Evolutionary conservation across 2,888 invertebrate genomes (phyloP), one percentile per base, ranked within the genome.

Genomic region (Galeopsomyia nigrocyanea): DNA sequence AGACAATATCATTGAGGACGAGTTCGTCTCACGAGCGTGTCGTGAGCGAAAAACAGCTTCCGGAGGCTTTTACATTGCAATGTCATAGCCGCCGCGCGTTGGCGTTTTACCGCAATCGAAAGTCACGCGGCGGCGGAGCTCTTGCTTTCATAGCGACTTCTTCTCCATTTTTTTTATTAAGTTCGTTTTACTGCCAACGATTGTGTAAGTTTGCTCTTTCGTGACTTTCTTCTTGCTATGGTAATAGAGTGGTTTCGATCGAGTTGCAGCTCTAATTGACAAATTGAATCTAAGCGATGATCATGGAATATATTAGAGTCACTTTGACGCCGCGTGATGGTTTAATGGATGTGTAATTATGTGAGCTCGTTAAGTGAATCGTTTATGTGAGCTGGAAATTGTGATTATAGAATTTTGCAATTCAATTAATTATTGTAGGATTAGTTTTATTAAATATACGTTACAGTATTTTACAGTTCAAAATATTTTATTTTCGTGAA

Each of bases 81-180:
- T 64, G 68, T 63, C 75, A 64, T 39, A 55, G 62, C 66, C 67
- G 77, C 70, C 70, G 73, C 71, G 77, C 77, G 79, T 79, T 75
- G 79, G 77, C 79, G 80, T 80, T 80, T 66, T 78, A 78, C 80
- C 81, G 79, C 82, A 80, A 86, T 84, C 80, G 85, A 86, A 85
- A 86, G 85, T 85, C 78, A 80, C 80, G 66, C 53, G 39, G 58
- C 53, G 19, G 58, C 58, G 26, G 39, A 39, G 66, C 84, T 84
- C 82, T 85, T 85, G 82, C 85, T 85, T 84, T 85, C 84, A 77
- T 82, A 82, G 81, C 80, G 80, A 81, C 80, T 82, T 79, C 80
- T 77, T 80, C 77, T 76, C 78, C 78, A n/a, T 77, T 78, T 78
- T 7, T 77, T 17, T 17, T 76, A 79, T 78, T 77, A 5, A 26